Evolutionary conservation across 2,113 vertebrate species (phyloP), one percentile per base, ranked within the genome.

Genomic region (Oncorhynchus clarkii): DNA sequence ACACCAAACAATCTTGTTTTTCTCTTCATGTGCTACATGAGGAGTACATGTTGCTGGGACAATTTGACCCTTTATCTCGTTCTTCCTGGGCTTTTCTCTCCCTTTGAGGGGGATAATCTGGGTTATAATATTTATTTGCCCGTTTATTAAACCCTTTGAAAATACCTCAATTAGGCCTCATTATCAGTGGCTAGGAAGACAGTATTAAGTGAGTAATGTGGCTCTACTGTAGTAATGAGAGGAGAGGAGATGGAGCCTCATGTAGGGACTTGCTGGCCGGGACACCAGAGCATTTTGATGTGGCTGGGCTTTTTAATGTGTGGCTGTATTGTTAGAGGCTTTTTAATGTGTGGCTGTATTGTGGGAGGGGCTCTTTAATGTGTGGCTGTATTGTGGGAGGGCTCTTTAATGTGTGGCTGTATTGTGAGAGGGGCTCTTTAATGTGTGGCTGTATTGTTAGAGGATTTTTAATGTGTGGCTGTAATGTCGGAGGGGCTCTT

Each of bases 131-230:
- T 85, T 71, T 81, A 54, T 78, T 75, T 84, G 68, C 34, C 67
- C 9, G 26, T 78, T 82, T 87, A 77, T 86, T 80, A 86, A 85
- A 72, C 77, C 70, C 78, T 89, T 86, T 87, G 78, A 91, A 79
- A 89, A 89, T 83, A 81, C 80, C 77, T 72, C 83, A 88, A 86
- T 90, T 91, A 90, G 73, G 80, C 78, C 80, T 89, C 81, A 87
- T 93, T 87, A 92, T 86, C 83, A 80, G 54, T 67, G 87, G 67
- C 75, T 84, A 76, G 70, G 73, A 74, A 80, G 84, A 86, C 69
- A 71, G 85, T 88, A 73, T 87, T 89, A 87, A 84, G 84, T 78
- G 74, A 83, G 73, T 70, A 85, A 82, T 81, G 76, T 77, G 57
- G 75, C 73, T 70, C 81, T 51, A 80, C 82, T 78, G 79, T 59